Evolutionary conservation across 2,888 invertebrate species (phyloP), one percentile per base, ranked within the genome.

Genomic region (Theretra japonica): DNA sequence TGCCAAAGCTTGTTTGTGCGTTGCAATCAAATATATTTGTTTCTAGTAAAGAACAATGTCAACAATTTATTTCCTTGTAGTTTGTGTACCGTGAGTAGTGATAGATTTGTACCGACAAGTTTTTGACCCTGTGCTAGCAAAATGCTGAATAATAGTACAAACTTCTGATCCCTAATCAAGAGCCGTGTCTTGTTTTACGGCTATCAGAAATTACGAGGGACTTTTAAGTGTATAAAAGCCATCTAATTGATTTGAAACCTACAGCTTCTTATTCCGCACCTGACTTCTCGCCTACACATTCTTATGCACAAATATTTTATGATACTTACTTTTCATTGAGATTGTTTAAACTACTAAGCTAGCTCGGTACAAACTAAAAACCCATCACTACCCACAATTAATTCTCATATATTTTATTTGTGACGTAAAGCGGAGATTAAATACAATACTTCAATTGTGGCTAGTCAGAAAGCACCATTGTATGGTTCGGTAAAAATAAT

Each of bases 1-100:
- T 41, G 62, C 33, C 21, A 62, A 28, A 60, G 60, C 30, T 6
- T 5, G 33, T 62, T 62, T 62, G 62, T 62, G 62, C 62, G 62
- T 41, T 62, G 41, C n/a, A 41, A 62, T 21, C 4, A 33, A 41
- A 62, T 11, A 21, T n/a, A 21, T 62, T 33, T 21, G 28, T 8
- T 30, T n/a, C 30, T 30, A 30, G 60, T n/a, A 7, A 30, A 60
- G n/a, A 33, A 60, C 28, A 30, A 60, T 30, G 19, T 17, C 5
- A 28, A 30, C 4, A 17, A 30, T 28, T 30, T 28, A 30, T 30
- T 60, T 17, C 19, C 17, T 60, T 60, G 8, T 60, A n/a, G 19
- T 19, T 60, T 6, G 19, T 28, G 30, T 19, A n/a, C n/a, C 8
- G 7, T 41, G 41, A 33, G 21, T 62, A 41, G 21, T 41, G 15